Evolutionary conservation across 2,888 invertebrate species (phyloP).

Genomic region (Cephus spinipes): DNA sequence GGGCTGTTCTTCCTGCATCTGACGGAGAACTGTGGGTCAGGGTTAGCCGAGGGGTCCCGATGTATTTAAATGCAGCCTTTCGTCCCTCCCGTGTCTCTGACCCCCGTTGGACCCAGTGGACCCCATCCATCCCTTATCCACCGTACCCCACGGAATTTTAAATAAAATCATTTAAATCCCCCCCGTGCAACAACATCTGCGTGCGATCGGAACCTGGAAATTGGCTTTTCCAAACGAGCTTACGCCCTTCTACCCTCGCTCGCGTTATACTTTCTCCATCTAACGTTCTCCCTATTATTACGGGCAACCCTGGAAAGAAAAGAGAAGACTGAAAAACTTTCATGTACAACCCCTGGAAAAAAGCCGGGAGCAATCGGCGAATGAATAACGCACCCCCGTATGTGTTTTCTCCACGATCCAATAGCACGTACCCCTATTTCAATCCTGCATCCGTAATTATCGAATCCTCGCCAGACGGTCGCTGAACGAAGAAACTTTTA

Average conservation of each 20-base stretch:
- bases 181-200: slow-evolving; percentile 21
- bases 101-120: neutral
- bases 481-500: neutral
- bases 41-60: slow-evolving; percentile 45
- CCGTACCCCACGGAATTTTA: slow-evolving; percentile 40
- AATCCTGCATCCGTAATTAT: neutral
- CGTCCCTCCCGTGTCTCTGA: neutral
- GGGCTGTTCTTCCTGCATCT: neutral
- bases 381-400: neutral
- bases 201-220: neutral
- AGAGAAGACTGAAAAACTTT: neutral
- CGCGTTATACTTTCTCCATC: neutral
- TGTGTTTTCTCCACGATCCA: neutral
- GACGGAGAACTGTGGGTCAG: slow-evolving; percentile 54
- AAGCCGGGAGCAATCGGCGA: neutral
- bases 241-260: neutral
- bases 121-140: neutral
- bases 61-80: slow-evolving; percentile 27
- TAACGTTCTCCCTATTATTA: neutral
- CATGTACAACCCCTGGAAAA: neutral
- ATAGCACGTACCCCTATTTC: neutral
- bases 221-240: neutral
- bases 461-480: neutral
- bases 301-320: neutral
- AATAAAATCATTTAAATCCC: slow-evolving; percentile 49